Base-by-base conservation (phyloP, 2,113 vertebrate genomes). In the Clarias batrachus region DNA sequence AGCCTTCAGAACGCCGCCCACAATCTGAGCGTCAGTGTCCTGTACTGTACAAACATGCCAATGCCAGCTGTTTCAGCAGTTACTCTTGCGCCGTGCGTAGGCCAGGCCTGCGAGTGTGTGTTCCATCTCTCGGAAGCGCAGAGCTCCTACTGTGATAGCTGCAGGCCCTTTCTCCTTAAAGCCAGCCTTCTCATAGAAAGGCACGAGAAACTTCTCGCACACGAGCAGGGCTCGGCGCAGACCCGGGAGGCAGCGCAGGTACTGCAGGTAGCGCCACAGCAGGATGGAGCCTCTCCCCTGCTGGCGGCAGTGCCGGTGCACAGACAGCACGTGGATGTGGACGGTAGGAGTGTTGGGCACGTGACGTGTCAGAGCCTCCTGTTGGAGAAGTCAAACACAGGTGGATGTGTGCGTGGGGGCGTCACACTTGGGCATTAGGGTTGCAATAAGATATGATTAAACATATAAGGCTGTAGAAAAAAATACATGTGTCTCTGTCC, bases 211-310 rank as follows among this genome's bases (percentile, higher is more conserved):
- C 80, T 94, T 93, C 91, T 95, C 94, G 8, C 95, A 96, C 30
- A 96, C 92, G 65, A 96, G 94, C 89, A 96, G 91, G 16, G 94
- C 94, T 23, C 95, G 81, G 3, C 90, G 94, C 65, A 93, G 89
- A 27, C 93, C 91, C 0, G 93, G 92, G 19, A 95, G 57, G 41
- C 94, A 94, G 78, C 93, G 92, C 84, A 96, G 88, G 88, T 95
- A 93, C 92, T 96, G 95, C 90, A 96, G 68, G 91, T 96, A 96
- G 48, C 95, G 94, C 95, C 95, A 96, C 88, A 96, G 86, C 62
- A 96, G 91, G 86, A 95, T 92, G 82, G 95, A 95, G 80, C 95
- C 95, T 60, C 94, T 96, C 57, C 95, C 95, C 70, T 96, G 95
- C 90, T 95, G 95, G 5, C 95, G 94, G 86, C 95, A 95, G 84